Evolutionary conservation across 2,888 invertebrate species (phyloP).

Genomic region (Syrphus vitripennis): DNA sequence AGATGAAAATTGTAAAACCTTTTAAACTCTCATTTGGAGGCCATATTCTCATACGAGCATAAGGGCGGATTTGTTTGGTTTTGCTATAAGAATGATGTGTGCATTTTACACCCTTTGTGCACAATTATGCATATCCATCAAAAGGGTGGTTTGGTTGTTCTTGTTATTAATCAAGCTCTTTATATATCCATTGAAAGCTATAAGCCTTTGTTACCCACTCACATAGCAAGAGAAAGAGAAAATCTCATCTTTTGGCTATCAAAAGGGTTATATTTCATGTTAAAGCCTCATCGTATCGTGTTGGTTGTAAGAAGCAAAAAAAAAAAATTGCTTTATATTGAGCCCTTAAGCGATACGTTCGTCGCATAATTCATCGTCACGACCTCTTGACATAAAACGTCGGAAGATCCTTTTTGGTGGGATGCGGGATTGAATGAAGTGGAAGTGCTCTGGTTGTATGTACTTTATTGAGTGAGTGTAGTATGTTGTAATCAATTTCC

Average conservation of each 20-base stretch:
- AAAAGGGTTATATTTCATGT: slow-evolving; percentile 34
- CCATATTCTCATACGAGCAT: background rate
- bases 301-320: background rate
- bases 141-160: slow-evolving; percentile 67
- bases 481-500: slow-evolving; percentile 61
- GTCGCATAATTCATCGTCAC: slow-evolving; percentile 65
- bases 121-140: slow-evolving; percentile 67
- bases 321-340: background rate
- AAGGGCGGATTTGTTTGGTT: slow-evolving; percentile 2
- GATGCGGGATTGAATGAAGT: slow-evolving; percentile 43
- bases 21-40: slow-evolving; percentile 26
- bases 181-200: slow-evolving; percentile 45
- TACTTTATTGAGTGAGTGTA: slow-evolving; percentile 65
- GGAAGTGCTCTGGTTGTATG: slow-evolving; percentile 56
- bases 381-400: slow-evolving; percentile 68
- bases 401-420: slow-evolving; percentile 29
- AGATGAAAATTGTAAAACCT: slow-evolving; percentile 40
- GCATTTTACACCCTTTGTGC: slow-evolving; percentile 46
- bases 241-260: slow-evolving; percentile 32
- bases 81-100: background rate
- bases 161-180: slow-evolving; percentile 68
- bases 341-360: slow-evolving; percentile 47
- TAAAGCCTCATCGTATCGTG: slow-evolving; percentile 6
- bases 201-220: slow-evolving; percentile 19
- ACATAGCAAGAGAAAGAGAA: background rate